A percentile compares a stretch with the other conserved stretches of the same genome.
These are phyloP conservation scores for Beris chalybata DNA, from an alignment of 2,888 invertebrate species.

Conservation along the genomic window DNA sequence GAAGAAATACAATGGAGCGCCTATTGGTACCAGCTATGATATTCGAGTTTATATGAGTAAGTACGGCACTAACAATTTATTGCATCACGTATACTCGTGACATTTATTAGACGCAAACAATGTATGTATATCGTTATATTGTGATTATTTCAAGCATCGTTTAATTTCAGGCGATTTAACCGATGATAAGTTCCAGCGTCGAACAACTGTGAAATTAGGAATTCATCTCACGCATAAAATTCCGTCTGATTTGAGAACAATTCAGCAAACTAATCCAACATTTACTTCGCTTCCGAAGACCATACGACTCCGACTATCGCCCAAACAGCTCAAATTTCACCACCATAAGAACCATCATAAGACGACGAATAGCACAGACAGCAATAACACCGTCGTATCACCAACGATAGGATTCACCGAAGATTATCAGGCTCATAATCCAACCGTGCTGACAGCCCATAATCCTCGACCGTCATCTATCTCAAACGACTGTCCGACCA, in stretches of 20 bases:
- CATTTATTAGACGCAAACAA: too few species aligned
- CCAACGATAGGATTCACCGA: slow-evolving; percentile 18
- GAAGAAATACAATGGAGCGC: slow-evolving; percentile 83
- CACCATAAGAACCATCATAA: slow-evolving; percentile 38
- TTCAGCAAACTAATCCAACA: slow-evolving; percentile 40
- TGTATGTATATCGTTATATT: background rate
- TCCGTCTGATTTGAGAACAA: slow-evolving; percentile 41
- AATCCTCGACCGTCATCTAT: slow-evolving; percentile 22
- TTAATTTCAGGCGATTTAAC: slow-evolving; percentile 66
- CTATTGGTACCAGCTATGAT: slow-evolving; percentile 85
- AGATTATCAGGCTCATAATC: slow-evolving; percentile 18
- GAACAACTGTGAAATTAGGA: slow-evolving; percentile 77
- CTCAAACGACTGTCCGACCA: slow-evolving; percentile 3
- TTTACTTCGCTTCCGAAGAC: slow-evolving; percentile 41
- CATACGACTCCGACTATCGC: slow-evolving; percentile 43
- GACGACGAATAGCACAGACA: slow-evolving; percentile 26
- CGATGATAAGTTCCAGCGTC: slow-evolving; percentile 75
- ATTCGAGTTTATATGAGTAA: slow-evolving; percentile 77
- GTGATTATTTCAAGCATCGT: background rate
- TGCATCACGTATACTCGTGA: background rate
- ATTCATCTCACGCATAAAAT: slow-evolving; percentile 71
- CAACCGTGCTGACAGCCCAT: slow-evolving; percentile 5
- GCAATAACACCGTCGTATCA: slow-evolving; percentile 3
- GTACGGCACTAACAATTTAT: slow-evolving; percentile 37
- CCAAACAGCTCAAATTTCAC: slow-evolving; percentile 44